A percentile compares a stretch with the other conserved stretches of the same genome.
phyloP scores from a whole-genome alignment of 64 coral and sea anemone species.

The Pachyseris speciosa region DNA sequence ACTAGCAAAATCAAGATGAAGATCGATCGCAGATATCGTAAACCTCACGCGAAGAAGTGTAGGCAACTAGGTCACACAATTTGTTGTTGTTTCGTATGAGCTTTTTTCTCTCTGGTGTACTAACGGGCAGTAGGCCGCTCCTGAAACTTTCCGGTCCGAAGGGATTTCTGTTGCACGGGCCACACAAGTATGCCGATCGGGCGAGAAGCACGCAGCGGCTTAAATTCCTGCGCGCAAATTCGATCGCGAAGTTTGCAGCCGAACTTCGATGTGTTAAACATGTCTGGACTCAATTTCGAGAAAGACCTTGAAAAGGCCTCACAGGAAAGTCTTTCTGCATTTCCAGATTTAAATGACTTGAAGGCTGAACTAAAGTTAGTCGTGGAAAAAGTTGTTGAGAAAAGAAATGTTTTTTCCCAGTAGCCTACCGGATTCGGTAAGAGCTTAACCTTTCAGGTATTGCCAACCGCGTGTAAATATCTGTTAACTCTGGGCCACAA shows the following conservation, averaged over 20 bases:
- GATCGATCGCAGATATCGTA: too few relatives aligned
- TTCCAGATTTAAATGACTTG: not conserved
- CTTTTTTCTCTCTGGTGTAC: too few relatives aligned
- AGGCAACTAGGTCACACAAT: too few relatives aligned
- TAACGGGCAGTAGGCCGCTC: too few relatives aligned
- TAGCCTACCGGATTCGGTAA: conserved; percentile 12
- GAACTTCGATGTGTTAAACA: not conserved
- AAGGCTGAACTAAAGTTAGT: not conserved
- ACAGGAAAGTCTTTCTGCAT: not conserved
- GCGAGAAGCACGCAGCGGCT: too few relatives aligned
- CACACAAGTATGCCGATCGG: too few relatives aligned
- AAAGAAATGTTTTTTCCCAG: not conserved
- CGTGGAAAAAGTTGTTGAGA: not conserved
- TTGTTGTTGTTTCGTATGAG: too few relatives aligned
- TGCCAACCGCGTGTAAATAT: not conserved
- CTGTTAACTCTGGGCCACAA: not conserved
- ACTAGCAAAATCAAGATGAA: too few relatives aligned
- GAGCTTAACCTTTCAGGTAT: not conserved
- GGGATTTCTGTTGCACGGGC: too few relatives aligned
- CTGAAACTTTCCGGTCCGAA: too few relatives aligned
- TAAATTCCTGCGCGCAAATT: too few relatives aligned
- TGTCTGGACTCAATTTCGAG: not conserved
- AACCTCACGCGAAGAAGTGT: too few relatives aligned
- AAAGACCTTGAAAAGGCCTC: not conserved
- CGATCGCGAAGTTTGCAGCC: not conserved